phyloP scores from a whole-genome alignment of 2,797 vertebrate species.

The Telmatherina bonti region DNA sequence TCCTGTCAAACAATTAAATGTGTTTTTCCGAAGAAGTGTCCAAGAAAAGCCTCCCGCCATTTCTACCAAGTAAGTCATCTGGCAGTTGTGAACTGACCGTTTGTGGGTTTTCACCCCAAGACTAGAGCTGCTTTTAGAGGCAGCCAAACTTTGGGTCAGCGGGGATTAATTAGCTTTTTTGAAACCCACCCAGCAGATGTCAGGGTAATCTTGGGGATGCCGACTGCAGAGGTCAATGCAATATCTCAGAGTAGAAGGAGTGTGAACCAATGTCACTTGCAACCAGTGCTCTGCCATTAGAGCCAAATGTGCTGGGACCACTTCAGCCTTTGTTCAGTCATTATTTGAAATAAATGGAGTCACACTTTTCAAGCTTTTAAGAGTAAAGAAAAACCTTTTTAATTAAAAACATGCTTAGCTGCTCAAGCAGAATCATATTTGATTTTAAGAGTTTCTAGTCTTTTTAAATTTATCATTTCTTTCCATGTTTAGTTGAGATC shows the following conservation, averaged over 20 bases:
- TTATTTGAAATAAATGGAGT: constrained; percentile 64
- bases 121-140: constrained; percentile 70
- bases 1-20: not conserved
- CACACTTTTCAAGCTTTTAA: constrained; percentile 29
- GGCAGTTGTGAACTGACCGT: constrained; percentile 63
- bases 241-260: constrained; percentile 77
- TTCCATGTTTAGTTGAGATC: too few species aligned
- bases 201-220: constrained; percentile 82
- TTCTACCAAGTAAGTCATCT: constrained; percentile 39
- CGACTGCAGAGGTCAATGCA: constrained; percentile 81
- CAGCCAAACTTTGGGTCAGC: constrained; percentile 80
- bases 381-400: constrained; percentile 14
- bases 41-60: constrained; percentile 29
- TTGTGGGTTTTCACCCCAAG: constrained; percentile 63
- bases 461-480: too few species aligned
- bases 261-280: constrained; percentile 59
- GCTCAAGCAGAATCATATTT: too few species aligned
- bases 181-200: constrained; percentile 82
- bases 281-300: constrained; percentile 52
- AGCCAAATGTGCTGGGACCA: constrained; percentile 58
- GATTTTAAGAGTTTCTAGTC: too few species aligned
- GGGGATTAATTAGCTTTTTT: constrained; percentile 87
- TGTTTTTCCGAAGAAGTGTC: constrained; percentile 34
- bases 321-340: constrained; percentile 45
- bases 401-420: not conserved